Evolutionary conservation across 2,797 vertebrate genomes (phyloP), one percentile per base, ranked within the genome.

Genomic region (Chelon auratus): DNA sequence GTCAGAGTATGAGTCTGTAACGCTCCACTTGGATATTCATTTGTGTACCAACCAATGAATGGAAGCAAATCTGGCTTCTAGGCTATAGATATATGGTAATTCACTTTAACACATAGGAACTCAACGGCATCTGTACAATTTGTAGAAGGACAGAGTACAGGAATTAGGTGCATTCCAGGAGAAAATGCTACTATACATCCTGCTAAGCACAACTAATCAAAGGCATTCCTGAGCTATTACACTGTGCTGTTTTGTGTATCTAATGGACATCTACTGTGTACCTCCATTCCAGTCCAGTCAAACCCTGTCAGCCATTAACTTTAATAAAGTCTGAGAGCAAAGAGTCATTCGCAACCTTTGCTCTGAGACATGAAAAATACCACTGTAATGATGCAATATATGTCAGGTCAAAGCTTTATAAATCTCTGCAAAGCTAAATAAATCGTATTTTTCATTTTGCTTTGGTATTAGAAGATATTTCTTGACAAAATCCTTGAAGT

Each of bases 181-280:
- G 22, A 6, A 72, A 72, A 11, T 1, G 20, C 30, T 43, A 3
- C 51, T 52, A 5, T 26, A 45, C 59, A 24, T 55, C 24, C 26
- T 48, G 6, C 69, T 75, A 54, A 63, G 63, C 33, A 63, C 50
- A 66, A 9, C 48, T 9, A 9, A 67, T 85, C 73, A 83, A 74
- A 87, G 50, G 42, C 79, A 83, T 87, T 85, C 79, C 65, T 64
- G 26, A 3, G 47, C 62, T 80, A 51, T 80, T 69, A 75, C 60
- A 71, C 71, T 65, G 54, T 45, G 47, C 72, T 68, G 53, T 58
- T 54, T 54, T 77, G 71, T 77, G 81, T 68, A 56, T 81, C 47
- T 62, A 75, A 80, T 59, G 58, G 54, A 45, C 5, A 72, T 78
- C 57, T 22, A 54, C 48, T 60, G 47, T 47, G 51, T 8, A 43